phyloP scores from a whole-genome alignment of 2,888 invertebrate genomes.

The Buathra laborator region DNA sequence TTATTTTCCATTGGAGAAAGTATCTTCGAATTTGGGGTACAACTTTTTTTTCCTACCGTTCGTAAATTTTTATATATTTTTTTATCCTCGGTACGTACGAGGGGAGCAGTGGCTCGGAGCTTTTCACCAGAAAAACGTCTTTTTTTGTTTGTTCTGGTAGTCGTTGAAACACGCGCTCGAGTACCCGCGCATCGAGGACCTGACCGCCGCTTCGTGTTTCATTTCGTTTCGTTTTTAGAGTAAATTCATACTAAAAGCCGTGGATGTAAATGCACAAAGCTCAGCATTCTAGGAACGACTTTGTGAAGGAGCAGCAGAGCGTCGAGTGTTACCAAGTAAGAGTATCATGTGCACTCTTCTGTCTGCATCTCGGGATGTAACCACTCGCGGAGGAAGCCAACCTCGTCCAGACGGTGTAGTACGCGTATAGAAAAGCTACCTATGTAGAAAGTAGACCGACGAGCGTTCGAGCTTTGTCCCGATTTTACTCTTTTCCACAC shows the following conservation, averaged over 20 bases:
- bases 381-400: slow-evolving; percentile 34
- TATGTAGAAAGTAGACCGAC: slow-evolving; percentile 2
- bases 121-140: background rate
- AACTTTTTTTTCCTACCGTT: background rate
- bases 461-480: slow-evolving; percentile 43
- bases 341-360: slow-evolving; percentile 41
- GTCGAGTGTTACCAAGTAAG: slow-evolving; percentile 24
- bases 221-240: slow-evolving; percentile 45
- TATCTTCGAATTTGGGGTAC: background rate
- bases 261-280: slow-evolving; percentile 56
- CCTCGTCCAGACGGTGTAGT: slow-evolving; percentile 32
- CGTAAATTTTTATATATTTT: background rate
- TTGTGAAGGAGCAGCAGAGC: slow-evolving; percentile 10
- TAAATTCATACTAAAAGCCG: slow-evolving; percentile 40
- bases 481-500: slow-evolving; percentile 12
- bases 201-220: slow-evolving; percentile 10
- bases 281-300: slow-evolving; percentile 22
- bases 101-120: background rate
- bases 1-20: background rate
- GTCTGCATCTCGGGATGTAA: slow-evolving; percentile 3
- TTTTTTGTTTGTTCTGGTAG: background rate
- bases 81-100: background rate
- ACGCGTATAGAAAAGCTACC: slow-evolving; percentile 6
- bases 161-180: background rate
- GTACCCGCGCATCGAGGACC: slow-evolving; percentile 3